Evolutionary conservation across 2,113 vertebrate genomes (phyloP), one percentile per base, ranked within the genome.

Genomic region (Physeter macrocephalus): DNA sequence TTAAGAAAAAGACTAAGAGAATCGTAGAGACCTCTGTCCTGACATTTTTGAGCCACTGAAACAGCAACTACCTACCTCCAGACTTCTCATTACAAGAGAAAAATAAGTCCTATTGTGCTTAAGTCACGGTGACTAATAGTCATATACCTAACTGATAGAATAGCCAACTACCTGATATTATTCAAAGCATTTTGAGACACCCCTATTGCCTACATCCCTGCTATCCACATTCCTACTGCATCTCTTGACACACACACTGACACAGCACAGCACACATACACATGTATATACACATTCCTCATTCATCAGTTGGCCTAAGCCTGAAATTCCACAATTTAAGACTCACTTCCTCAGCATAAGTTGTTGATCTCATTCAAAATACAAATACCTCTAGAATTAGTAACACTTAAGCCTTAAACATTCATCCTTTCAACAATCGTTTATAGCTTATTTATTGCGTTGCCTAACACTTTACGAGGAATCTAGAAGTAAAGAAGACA

Each of bases 301-400:
- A 34, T 39, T 88, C n/a, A 41, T 46, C 43, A 93, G 64, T 1
- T 72, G 75, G 29, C 29, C 59, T 72, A 61, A 84, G 15, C 59
- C 77, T 59, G 15, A 49, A 75, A 96, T 93, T 88, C 69, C 49
- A 91, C 64, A 46, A 36, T 34, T 71, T 77, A 64, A 90, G 69
- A 67, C 34, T 74, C 36, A 78, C 85, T 95, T 96, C 82, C 64
- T 86, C 93, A 74, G 43, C 54, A 57, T 57, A 43, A 91, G 31
- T 74, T 57, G 82, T 92, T 86, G 27, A 85, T 59, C 18, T 64
- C n/a, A 74, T 95, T 95, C 52, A 77, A 97, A 94, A 89, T 80
- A 64, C 36, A 11, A 54, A 82, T 69, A 23, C 41, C 14, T 75
- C 61, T 72, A 89, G 78, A 94, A 87, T 85, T 90, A 84, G 14